These are phyloP conservation scores for Cosmorhoe ocellata DNA, from an alignment of 2,888 invertebrate genomes.

Conservation along the genomic window DNA sequence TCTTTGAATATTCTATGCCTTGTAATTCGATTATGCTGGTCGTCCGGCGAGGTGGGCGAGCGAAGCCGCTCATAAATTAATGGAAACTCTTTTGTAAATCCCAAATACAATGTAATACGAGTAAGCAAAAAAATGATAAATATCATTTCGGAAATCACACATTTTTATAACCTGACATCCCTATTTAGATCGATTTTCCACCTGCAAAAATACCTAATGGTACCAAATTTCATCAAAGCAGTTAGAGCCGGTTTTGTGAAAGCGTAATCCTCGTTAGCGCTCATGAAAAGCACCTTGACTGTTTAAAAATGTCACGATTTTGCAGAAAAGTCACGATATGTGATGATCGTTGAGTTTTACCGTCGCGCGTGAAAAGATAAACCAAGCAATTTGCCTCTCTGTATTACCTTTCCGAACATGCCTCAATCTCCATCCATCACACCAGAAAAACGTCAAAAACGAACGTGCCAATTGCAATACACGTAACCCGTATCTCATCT, in stretches of 20 bases:
- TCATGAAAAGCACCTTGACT: too few species aligned
- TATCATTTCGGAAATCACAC: too few species aligned
- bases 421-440: slow-evolving; percentile 12
- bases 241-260: too few species aligned
- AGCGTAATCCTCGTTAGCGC: too few species aligned
- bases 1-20: slow-evolving; percentile 35
- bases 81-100: slow-evolving; percentile 12
- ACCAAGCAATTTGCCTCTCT: slow-evolving; percentile 4
- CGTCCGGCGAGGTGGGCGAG: slow-evolving; percentile 8
- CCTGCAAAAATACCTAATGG: too few species aligned
- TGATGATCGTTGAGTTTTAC: neutral
- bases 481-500: slow-evolving; percentile 16
- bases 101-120: too few species aligned
- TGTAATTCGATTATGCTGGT: slow-evolving; percentile 23
- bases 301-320: neutral
- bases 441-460: slow-evolving; percentile 15
- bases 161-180: too few species aligned
- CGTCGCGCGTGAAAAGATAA: neutral
- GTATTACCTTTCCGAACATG: slow-evolving; percentile 4
- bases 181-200: too few species aligned
- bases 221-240: too few species aligned
- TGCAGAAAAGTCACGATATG: neutral
- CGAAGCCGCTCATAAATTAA: slow-evolving; percentile 1
- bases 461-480: slow-evolving; percentile 22
- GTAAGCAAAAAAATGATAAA: too few species aligned